A percentile compares a stretch with the other conserved stretches of the same genome.
These are phyloP conservation scores for Falco berigora DNA, from an alignment of 2,797 vertebrate species.

Conservation along the genomic window DNA sequence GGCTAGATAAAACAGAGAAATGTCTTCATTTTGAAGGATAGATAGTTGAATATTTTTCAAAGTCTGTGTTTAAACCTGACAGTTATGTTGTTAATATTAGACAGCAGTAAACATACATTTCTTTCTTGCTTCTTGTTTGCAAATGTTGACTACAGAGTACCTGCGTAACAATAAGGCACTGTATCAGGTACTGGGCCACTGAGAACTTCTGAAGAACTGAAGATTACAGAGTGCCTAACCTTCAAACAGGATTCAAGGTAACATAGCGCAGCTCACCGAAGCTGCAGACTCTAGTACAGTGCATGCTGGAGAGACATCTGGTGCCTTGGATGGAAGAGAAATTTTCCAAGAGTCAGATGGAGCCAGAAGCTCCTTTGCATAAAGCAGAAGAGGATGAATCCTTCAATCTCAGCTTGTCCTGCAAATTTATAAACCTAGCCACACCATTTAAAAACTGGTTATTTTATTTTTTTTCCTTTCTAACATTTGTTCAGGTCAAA, in stretches of 20 bases:
- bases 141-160: neutral
- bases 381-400: neutral
- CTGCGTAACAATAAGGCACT: neutral
- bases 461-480: neutral
- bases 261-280: rapidly evolving
- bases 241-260: neutral
- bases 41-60: neutral
- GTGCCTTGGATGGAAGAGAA: neutral
- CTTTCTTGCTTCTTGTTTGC: neutral
- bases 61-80: neutral
- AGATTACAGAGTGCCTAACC: neutral
- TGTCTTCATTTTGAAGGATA: neutral
- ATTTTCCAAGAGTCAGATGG: neutral
- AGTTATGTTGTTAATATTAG: neutral
- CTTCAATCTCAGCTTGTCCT: neutral
- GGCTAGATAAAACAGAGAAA: neutral
- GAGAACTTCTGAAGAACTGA: neutral
- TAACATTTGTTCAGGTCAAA: neutral
- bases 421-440: neutral
- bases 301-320: neutral
- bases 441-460: neutral
- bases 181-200: neutral
- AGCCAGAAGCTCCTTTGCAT: neutral
- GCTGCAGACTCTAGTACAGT: neutral
- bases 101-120: neutral